phyloP scores from a whole-genome alignment of 2,113 vertebrate genomes.

The Patagioenas fasciata region DNA sequence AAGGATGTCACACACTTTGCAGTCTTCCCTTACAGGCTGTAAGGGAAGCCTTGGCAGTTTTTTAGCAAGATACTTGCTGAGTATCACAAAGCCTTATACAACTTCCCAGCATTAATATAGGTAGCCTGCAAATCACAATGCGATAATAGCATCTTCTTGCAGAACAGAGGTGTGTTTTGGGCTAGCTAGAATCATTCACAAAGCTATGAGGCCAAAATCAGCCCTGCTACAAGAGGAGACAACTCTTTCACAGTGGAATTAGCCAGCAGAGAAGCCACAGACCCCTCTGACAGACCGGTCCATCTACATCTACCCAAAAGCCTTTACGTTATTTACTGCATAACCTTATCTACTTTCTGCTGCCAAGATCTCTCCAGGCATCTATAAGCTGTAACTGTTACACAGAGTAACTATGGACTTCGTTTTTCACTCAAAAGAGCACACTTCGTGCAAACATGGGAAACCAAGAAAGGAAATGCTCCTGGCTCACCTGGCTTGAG shows the following conservation, averaged over 20 bases:
- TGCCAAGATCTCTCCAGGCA: neutral
- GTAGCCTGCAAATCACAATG: neutral
- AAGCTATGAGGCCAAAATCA: neutral
- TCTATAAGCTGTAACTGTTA: neutral
- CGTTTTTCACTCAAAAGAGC: neutral
- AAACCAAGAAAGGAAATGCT: neutral
- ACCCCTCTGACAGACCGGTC: neutral
- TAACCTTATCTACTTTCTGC: neutral
- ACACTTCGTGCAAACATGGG: neutral
- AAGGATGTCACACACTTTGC: neutral
- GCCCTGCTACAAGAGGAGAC: neutral
- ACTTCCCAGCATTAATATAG: neutral
- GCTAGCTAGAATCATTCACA: neutral
- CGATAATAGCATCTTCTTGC: neutral
- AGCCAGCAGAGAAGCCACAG: neutral
- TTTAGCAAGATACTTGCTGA: neutral
- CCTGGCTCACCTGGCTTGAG: constrained; percentile 62
- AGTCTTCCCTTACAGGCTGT: neutral
- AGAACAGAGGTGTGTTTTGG: neutral
- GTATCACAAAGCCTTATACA: neutral
- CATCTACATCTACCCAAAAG: neutral
- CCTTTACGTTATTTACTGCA: neutral
- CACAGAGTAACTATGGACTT: neutral
- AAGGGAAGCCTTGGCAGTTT: neutral
- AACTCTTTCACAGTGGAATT: neutral